A percentile compares a stretch with the other conserved stretches of the same genome.
Conservation (phyloP, 2,888 invertebrate species). For the Pollenia labialis region DNA sequence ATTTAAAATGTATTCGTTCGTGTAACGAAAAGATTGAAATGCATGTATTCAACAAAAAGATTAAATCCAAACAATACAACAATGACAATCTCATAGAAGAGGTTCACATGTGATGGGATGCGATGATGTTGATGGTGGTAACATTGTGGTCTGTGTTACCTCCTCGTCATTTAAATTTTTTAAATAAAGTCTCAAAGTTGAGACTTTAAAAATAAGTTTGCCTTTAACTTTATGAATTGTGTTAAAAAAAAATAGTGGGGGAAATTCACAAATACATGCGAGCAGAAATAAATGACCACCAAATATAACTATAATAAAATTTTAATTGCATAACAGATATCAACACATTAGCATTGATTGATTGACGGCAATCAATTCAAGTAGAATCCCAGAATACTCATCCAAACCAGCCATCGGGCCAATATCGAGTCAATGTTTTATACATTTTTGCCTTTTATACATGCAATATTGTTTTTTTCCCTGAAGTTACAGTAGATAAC, state of each 20-base stretch:
- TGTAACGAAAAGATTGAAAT: not conserved
- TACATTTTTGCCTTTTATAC: conserved; percentile 14
- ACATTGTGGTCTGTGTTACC: conserved; percentile 32
- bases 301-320: conserved; percentile 72
- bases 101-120: conserved; percentile 9
- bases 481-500: conserved; percentile 30
- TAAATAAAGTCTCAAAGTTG: conserved; percentile 16
- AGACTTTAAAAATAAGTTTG: not conserved
- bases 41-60: not conserved
- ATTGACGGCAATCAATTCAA: conserved; percentile 76
- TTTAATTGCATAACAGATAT: conserved; percentile 75
- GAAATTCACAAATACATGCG: conserved; percentile 52
- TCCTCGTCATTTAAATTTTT: conserved; percentile 8
- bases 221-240: conserved; percentile 27
- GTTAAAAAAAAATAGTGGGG: not conserved
- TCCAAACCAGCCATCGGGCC: conserved; percentile 6
- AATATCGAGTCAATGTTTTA: not conserved
- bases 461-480: conserved; percentile 24
- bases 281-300: conserved; percentile 71
- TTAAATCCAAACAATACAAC: conserved; percentile 12
- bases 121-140: conserved; percentile 36
- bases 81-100: conserved; percentile 39
- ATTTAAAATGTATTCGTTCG: conserved; percentile 50
- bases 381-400: conserved; percentile 59
- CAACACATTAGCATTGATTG: conserved; percentile 76